Conservation (phyloP, 2,113 vertebrate species). For the Ahaetulla prasina region DNA sequence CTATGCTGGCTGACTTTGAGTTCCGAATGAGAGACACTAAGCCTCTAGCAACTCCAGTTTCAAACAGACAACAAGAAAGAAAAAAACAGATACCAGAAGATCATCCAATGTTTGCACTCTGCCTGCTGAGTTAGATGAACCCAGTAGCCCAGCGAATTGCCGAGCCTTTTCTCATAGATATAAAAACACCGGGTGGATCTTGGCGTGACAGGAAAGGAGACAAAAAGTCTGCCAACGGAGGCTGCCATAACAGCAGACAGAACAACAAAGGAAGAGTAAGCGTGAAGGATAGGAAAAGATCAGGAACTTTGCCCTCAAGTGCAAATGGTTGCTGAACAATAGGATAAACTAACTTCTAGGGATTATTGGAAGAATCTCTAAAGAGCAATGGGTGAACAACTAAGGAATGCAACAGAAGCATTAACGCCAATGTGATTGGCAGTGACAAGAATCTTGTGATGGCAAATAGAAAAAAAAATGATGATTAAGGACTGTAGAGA, state of each 20-base stretch:
- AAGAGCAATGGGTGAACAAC: conserved; percentile 9
- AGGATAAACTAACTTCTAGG: background rate
- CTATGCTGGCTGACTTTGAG: background rate
- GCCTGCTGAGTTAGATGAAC: conserved; percentile 16
- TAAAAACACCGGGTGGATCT: conserved; percentile 11
- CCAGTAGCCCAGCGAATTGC: background rate
- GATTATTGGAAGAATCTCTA: conserved; percentile 3
- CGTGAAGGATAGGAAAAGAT: conserved; percentile 1
- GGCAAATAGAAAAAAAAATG: background rate
- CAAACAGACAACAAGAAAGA: background rate
- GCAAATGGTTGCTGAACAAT: background rate
- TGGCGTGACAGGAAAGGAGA: conserved; percentile 14
- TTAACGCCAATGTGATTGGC: background rate
- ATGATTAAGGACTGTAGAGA: background rate
- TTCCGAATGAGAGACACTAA: background rate
- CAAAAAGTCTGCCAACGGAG: conserved; percentile 15
- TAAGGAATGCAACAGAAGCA: background rate
- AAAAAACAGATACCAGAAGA: background rate
- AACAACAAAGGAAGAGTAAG: conserved; percentile 8
- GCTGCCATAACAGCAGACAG: conserved; percentile 26
- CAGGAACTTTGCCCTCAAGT: conserved; percentile 3
- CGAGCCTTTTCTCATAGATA: background rate
- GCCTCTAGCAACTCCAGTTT: background rate
- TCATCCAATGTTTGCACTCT: conserved; percentile 1
- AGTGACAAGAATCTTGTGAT: background rate